Evolutionary conservation across 92 coral and sea anemone species (phyloP).

Genomic region (Virgularia gustaviana): DNA sequence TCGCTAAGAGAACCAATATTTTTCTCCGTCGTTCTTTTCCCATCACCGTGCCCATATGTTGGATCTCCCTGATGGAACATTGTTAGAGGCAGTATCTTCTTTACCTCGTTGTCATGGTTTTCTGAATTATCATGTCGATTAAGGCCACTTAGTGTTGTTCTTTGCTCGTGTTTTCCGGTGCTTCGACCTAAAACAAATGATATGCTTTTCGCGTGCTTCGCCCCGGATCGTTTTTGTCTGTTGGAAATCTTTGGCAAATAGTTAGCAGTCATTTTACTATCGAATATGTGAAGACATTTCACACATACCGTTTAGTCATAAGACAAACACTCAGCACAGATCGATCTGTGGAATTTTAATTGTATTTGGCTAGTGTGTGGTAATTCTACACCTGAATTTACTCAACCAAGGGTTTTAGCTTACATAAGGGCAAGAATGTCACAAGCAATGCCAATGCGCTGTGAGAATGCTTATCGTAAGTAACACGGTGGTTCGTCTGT

Average conservation of each 20-base stretch:
- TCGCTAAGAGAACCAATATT: not conserved
- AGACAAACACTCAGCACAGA: too few species aligned
- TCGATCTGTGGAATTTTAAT: too few species aligned
- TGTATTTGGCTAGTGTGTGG: too few species aligned
- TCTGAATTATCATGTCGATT: not conserved
- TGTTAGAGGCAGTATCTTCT: not conserved
- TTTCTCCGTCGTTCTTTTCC: not conserved
- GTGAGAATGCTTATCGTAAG: too few species aligned
- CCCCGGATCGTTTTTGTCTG: not conserved
- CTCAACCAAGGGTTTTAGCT: too few species aligned
- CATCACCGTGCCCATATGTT: too few species aligned
- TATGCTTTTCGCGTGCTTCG: slow-evolving; percentile 3
- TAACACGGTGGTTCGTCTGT: too few species aligned
- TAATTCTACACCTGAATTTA: too few species aligned
- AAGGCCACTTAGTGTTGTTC: not conserved
- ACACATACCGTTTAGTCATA: not conserved
- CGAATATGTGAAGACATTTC: not conserved
- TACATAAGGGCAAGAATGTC: too few species aligned
- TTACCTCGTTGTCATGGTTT: slow-evolving; percentile 50
- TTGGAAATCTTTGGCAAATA: slow-evolving; percentile 4
- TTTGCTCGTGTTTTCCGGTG: not conserved
- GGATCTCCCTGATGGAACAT: too few species aligned
- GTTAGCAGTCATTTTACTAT: not conserved
- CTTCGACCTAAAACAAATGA: slow-evolving; percentile 1
- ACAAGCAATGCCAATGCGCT: too few species aligned